Percentiles rank a stretch among this genome's conserved stretches.
phyloP scores from a whole-genome alignment of 1,140 invertebrate species.

The Ridgeia piscesae region DNA sequence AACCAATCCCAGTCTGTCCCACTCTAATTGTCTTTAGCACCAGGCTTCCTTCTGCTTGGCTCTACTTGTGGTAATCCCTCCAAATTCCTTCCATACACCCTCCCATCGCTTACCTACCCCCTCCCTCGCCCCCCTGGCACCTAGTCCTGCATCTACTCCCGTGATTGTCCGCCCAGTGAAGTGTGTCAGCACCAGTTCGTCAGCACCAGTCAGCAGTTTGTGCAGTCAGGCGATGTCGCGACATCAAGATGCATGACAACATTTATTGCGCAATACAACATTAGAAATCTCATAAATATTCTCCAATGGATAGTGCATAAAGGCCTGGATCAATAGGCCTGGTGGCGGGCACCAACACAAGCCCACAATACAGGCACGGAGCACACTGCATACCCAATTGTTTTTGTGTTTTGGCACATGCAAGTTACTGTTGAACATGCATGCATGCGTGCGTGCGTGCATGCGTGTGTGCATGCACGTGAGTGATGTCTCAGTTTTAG shows the following conservation, averaged over 20 bases:
- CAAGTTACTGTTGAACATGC: neutral
- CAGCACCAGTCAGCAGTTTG: neutral
- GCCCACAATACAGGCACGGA: neutral
- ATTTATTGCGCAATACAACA: neutral
- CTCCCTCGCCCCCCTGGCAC: neutral
- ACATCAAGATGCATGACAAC: neutral
- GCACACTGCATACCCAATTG: neutral
- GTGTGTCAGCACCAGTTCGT: neutral
- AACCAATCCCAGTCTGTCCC: neutral
- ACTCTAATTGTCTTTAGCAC: neutral
- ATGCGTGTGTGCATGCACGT: neutral
- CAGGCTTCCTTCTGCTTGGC: too few relatives aligned
- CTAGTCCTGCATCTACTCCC: neutral
- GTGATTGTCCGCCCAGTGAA: neutral
- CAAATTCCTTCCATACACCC: neutral
- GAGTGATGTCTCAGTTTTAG: neutral
- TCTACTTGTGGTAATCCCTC: too few relatives aligned
- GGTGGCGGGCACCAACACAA: neutral
- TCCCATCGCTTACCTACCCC: neutral
- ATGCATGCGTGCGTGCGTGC: neutral
- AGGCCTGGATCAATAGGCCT: neutral
- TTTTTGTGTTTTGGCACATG: neutral
- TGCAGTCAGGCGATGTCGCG: neutral
- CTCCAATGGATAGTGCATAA: neutral
- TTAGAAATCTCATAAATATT: constrained; percentile 11